Base-by-base conservation (phyloP, 1,140 invertebrate species). In the Drosophila azteca region DNA sequence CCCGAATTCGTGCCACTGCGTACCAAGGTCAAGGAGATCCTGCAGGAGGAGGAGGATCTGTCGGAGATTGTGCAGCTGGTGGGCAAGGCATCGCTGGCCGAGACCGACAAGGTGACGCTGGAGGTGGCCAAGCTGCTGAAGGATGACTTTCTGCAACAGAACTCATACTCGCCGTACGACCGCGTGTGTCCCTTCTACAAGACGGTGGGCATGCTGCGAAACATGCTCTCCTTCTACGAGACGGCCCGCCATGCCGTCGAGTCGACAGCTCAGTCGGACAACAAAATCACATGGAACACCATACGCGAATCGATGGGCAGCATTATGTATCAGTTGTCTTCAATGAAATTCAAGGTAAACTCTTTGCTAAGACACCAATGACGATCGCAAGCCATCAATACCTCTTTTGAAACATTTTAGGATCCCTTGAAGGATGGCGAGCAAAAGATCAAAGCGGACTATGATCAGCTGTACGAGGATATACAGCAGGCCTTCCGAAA, bases 111-210 rank as follows among this genome's bases (percentile, higher is more conserved):
- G 93, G 99, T 99, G 90, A 99, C 98, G 0, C 94, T 99, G 49
- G 99, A 99, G 94, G 98, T 99, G 45, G 98, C 99, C 68, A 99
- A 98, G 92, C 92, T 99, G 55, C 94, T 99, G 46, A 99, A 99
- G 92, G 99, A 99, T 92, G 99, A 99, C 93, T 99, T 99, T 93
- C 93, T 99, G 76, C 99, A 99, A 93, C 99, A 99, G 93, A 98
- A 98, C 94, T 97, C 96, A 91, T 99, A 99, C 93, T 97, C 97
- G 26, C 93, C 97, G 6, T 99, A 99, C 93, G 98, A 99, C 93
- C 95, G 98, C 66, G 99, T 98, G 93, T 99, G 99, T 93, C 99
- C 99, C 84, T 99, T 99, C 94, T 99, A 99, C 94, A 99, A 99
- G 94, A 99, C 98, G 8, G 97, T 98, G 8, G 98, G 98, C 72